phyloP scores from a whole-genome alignment of 2,797 vertebrate genomes.

The Characodon lateralis region DNA sequence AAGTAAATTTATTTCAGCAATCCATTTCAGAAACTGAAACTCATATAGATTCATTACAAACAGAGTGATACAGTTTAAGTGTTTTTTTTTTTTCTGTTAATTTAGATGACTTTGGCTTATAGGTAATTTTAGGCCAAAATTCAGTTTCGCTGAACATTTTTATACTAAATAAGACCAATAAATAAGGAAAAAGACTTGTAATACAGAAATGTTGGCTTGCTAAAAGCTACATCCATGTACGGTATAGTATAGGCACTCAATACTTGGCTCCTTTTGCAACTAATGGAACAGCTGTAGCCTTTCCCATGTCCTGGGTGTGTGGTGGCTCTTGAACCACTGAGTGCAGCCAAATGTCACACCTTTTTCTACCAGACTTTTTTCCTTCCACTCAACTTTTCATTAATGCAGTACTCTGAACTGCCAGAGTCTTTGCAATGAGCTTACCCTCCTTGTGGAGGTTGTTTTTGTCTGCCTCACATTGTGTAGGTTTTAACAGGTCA shows the following conservation, averaged over 20 bases:
- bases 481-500: not conserved
- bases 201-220: not conserved
- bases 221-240: not conserved
- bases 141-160: not conserved
- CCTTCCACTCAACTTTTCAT: not conserved
- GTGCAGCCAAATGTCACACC: no score
- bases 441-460: not conserved
- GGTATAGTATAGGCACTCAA: not conserved
- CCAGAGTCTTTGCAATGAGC: not conserved
- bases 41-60: not conserved
- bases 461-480: not conserved
- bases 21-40: not conserved
- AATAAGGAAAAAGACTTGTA: not conserved
- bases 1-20: not conserved
- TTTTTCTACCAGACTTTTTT: no score
- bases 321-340: no score
- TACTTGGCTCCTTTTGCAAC: not conserved
- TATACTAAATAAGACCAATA: not conserved
- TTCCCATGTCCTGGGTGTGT: no score
- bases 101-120: not conserved
- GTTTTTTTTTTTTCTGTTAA: not conserved
- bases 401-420: not conserved
- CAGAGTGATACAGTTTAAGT: not conserved
- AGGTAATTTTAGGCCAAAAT: not conserved
- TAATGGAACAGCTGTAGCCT: no score